These are phyloP conservation scores for Apteryx mantelli DNA, from an alignment of 2,113 vertebrate genomes.

Conservation along the genomic window DNA sequence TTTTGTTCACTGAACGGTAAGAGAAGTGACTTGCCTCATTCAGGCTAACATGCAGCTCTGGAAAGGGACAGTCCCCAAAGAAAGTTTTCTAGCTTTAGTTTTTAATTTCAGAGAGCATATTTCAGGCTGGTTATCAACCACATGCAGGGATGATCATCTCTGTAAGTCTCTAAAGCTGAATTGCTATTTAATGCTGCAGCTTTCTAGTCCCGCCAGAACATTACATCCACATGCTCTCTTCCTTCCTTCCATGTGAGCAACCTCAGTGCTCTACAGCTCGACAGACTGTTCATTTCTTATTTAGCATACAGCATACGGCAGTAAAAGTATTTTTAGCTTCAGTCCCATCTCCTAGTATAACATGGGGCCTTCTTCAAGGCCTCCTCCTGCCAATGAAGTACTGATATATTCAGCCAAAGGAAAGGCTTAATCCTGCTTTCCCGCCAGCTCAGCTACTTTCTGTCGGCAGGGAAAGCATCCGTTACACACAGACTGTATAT, in stretches of 20 bases:
- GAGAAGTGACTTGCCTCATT: neutral
- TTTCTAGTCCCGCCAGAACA: neutral
- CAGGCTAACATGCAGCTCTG: neutral
- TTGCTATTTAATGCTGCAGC: neutral
- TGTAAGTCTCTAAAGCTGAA: neutral
- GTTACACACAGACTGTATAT: neutral
- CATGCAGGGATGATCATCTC: neutral
- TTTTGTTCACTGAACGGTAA: neutral
- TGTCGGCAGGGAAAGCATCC: neutral
- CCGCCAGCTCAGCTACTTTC: constrained; percentile 20
- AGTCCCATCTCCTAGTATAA: neutral
- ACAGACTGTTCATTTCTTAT: neutral
- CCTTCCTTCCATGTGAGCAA: neutral
- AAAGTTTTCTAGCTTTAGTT: neutral
- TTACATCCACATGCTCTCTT: neutral
- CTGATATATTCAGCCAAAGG: neutral
- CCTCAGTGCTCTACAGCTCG: neutral
- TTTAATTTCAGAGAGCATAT: neutral
- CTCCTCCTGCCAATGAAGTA: neutral
- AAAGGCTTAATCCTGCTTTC: neutral
- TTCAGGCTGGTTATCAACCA: neutral
- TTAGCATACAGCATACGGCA: neutral
- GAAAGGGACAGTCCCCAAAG: neutral
- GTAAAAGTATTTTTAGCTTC: constrained; percentile 34
- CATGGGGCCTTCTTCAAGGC: neutral